phyloP scores from a whole-genome alignment of 2,888 invertebrate species.

The Antitype chi region DNA sequence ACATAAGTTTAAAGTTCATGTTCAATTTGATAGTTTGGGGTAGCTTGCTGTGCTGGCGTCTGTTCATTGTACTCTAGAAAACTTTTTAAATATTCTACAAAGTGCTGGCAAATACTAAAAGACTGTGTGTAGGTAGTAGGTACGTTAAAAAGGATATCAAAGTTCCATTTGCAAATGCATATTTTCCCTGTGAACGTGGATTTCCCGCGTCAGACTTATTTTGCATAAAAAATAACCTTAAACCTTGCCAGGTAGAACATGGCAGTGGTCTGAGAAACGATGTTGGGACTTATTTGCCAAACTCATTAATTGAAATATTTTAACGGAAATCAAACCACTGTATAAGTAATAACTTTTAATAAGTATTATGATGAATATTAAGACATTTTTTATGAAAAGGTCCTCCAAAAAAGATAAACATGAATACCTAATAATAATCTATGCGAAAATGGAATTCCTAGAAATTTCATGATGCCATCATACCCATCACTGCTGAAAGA shows the following conservation, averaged over 20 bases:
- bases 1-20: too few species aligned
- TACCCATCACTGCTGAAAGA: not conserved
- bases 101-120: conserved; percentile 25
- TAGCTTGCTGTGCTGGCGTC: too few species aligned
- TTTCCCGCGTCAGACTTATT: conserved; percentile 22
- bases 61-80: not conserved
- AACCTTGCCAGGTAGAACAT: conserved; percentile 7
- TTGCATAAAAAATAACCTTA: conserved; percentile 32
- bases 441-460: not conserved
- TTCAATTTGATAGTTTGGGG: too few species aligned
- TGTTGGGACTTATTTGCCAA: not conserved
- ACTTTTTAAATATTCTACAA: conserved; percentile 46
- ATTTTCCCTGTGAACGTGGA: conserved; percentile 20
- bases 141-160: conserved; percentile 7
- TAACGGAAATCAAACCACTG: not conserved
- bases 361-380: not conserved
- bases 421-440: too few species aligned
- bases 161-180: conserved; percentile 36
- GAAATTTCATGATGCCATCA: not conserved
- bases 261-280: conserved; percentile 5
- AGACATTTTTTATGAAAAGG: not conserved
- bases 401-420: not conserved
- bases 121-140: conserved; percentile 11
- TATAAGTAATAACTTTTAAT: too few species aligned
- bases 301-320: conserved; percentile 3